A percentile compares a stretch with the other conserved stretches of the same genome.
Conservation (phyloP, 2,888 invertebrate species). For the Sesia bembeciformis region DNA sequence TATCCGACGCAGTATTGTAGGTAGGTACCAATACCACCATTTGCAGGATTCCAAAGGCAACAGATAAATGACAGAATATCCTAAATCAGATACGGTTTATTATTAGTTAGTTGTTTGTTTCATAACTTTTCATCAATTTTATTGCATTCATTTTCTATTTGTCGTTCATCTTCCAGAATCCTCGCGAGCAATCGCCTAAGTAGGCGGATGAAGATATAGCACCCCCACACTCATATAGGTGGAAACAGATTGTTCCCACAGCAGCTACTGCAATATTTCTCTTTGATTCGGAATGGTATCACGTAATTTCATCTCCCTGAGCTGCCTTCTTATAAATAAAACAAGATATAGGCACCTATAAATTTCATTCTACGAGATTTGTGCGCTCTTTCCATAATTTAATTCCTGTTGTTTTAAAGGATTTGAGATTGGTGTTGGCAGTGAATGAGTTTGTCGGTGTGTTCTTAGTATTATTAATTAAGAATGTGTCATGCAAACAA, state of each 20-base stretch:
- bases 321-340: constrained; percentile 72
- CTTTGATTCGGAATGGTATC: constrained; percentile 71
- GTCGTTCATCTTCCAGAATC: not conserved
- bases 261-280: constrained; percentile 46
- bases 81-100: no score
- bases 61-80: no score
- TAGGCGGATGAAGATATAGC: constrained; percentile 24
- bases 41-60: no score
- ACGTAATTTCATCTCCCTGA: constrained; percentile 71
- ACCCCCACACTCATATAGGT: constrained; percentile 5
- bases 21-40: no score
- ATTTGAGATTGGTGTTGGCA: constrained; percentile 35
- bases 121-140: no score
- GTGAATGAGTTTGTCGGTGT: constrained; percentile 28
- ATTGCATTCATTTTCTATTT: not conserved
- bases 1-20: no score
- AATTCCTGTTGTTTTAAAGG: constrained; percentile 61
- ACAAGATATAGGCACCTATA: constrained; percentile 68
- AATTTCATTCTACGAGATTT: constrained; percentile 60
- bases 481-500: not conserved
- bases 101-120: no score
- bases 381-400: constrained; percentile 57
- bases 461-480: not conserved
- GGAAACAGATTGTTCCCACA: constrained; percentile 26
- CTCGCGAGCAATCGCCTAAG: constrained; percentile 18